Evolutionary conservation across 2,113 vertebrate genomes (phyloP), one percentile per base, ranked within the genome.

Genomic region (Peromyscus maniculatus): DNA sequence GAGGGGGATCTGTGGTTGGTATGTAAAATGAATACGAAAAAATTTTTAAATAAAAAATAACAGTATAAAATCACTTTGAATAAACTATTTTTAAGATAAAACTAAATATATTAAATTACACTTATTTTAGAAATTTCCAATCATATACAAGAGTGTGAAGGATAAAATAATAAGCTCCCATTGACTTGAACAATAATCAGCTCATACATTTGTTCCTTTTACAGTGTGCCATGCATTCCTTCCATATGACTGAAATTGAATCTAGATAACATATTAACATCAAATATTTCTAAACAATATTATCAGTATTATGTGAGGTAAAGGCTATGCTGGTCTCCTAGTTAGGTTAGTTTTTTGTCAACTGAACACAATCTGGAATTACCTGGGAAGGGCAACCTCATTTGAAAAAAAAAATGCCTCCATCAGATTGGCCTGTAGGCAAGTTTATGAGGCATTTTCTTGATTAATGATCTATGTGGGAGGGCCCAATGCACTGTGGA

Each of bases 201-300:
- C 1, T 7, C 33, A 71, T 15, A 75, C 12, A 72, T 19, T 84
- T 57, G 22, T 39, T 59, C 8, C 21, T 94, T 26, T 7, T 89
- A 92, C 43, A 91, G 64, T 7, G 10, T 36, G 46, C n/a, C 11
- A 89, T 75, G 52, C 33, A 80, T 86, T 84, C 24, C 22, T 80
- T 36, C 16, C 89, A 21, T 6, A 62, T 93, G 52, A 79, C 82
- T 91, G 72, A 67, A 93, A 91, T 49, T 33, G 31, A 84, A 31
- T 39, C 21, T 49, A 75, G 22, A 43, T 36, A 86, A 28, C 21
- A 49, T 78, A 64, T 62, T 36, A 72, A 82, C 19, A 59, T 78
- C 5, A 57, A 93, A 82, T 49, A 78, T 79, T 96, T 96, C 36
- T 52, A 87, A 93, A 91, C 49, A 21, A 16, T 28, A 89, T 79